These are phyloP conservation scores for Phortica okadai DNA, from an alignment of 2,888 invertebrate genomes.

Conservation along the genomic window DNA sequence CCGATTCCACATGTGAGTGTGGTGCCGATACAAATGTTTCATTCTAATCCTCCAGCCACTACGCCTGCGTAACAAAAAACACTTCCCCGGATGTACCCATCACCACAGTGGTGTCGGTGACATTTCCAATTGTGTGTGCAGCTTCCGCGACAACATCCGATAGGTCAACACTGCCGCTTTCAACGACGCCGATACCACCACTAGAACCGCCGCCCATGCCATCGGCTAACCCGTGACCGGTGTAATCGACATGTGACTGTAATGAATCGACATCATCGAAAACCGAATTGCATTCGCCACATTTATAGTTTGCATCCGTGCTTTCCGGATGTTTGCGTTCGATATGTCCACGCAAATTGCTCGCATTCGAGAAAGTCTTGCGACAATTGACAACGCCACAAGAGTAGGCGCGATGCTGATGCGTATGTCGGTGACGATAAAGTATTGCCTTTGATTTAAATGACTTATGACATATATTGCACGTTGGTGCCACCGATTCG, in stretches of 20 bases:
- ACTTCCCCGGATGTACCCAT: slow-evolving; percentile 68
- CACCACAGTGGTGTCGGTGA: slow-evolving; percentile 57
- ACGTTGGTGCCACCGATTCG: slow-evolving; percentile 80
- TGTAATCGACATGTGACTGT: slow-evolving; percentile 76
- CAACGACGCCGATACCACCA: slow-evolving; percentile 58
- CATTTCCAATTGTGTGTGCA: slow-evolving; percentile 40
- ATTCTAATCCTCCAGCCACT: slow-evolving; percentile 41
- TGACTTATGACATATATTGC: slow-evolving; percentile 80
- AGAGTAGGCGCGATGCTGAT: slow-evolving; percentile 78
- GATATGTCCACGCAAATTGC: slow-evolving; percentile 72
- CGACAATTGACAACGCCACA: slow-evolving; percentile 76
- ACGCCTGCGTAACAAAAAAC: slow-evolving; percentile 72
- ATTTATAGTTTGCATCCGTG: slow-evolving; percentile 73
- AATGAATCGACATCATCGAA: slow-evolving; percentile 80
- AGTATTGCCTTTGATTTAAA: slow-evolving; percentile 80
- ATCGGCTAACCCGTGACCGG: slow-evolving; percentile 67
- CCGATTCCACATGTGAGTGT: not conserved
- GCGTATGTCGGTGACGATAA: slow-evolving; percentile 81
- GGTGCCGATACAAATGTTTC: not conserved
- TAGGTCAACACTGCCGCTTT: slow-evolving; percentile 50
- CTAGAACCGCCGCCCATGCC: slow-evolving; percentile 41
- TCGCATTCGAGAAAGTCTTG: slow-evolving; percentile 73
- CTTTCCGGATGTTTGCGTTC: slow-evolving; percentile 73
- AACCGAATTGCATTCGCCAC: slow-evolving; percentile 79
- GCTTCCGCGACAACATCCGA: slow-evolving; percentile 22